A percentile compares a stretch with the other conserved stretches of the same genome.
phyloP scores from a whole-genome alignment of 2,113 vertebrate species.

The Aspiorhynchus laticeps region DNA sequence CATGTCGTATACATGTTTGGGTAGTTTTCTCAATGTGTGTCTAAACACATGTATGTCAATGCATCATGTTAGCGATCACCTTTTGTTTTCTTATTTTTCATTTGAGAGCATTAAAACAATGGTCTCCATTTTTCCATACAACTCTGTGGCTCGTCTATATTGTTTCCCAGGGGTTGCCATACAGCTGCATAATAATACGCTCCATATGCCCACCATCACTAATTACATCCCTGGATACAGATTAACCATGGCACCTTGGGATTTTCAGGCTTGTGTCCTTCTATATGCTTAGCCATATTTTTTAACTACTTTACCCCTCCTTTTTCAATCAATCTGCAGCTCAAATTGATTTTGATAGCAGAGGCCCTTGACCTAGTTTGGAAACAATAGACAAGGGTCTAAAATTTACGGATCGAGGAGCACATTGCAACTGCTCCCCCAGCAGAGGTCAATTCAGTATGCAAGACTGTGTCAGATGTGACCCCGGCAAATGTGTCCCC shows the following conservation, averaged over 20 bases:
- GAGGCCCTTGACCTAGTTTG: conserved; percentile 82
- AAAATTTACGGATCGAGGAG: conserved; percentile 57
- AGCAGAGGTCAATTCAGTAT: conserved; percentile 70
- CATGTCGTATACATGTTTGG: not conserved
- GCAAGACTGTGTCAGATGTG: conserved; percentile 69
- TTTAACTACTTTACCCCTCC: conserved; percentile 50
- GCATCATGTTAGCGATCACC: conserved; percentile 28
- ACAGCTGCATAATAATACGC: conserved; percentile 74
- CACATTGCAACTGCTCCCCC: conserved; percentile 43
- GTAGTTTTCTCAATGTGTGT: conserved; percentile 12
- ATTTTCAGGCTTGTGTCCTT: conserved; percentile 67
- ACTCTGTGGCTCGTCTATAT: conserved; percentile 21
- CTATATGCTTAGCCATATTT: conserved; percentile 70
- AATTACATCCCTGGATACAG: conserved; percentile 53
- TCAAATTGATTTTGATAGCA: conserved; percentile 74
- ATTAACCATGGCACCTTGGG: conserved; percentile 53
- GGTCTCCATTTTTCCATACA: conserved; percentile 32
- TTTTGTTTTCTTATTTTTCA: conserved; percentile 47
- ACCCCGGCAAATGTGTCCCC: conserved; percentile 74
- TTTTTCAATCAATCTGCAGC: conserved; percentile 65
- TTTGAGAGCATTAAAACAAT: conserved; percentile 51
- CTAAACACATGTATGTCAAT: conserved; percentile 42
- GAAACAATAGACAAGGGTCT: conserved; percentile 81
- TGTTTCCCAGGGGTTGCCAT: conserved; percentile 63
- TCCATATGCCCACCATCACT: conserved; percentile 73